Conservation (phyloP, 2,113 vertebrate genomes). For the Onychorhynchus coronatus region DNA sequence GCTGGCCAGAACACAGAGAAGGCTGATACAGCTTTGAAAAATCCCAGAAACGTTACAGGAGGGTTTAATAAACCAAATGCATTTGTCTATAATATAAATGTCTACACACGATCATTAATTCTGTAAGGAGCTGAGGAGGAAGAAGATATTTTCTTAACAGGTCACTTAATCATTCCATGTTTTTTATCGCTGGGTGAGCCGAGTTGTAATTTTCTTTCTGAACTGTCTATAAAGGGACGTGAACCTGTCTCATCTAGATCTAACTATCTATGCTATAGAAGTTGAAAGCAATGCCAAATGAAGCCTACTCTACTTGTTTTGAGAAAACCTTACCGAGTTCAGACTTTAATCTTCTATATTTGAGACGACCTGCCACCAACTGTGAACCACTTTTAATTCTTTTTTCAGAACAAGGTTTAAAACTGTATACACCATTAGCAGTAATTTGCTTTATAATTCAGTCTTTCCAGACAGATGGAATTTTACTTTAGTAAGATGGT, state of each 20-base stretch:
- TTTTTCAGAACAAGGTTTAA: background rate
- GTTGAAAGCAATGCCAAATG: background rate
- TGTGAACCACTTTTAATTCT: background rate
- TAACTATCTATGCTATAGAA: background rate
- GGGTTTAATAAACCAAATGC: background rate
- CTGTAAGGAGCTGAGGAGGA: background rate
- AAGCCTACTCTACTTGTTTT: background rate
- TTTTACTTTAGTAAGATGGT: background rate
- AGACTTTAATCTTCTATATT: background rate
- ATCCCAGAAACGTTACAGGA: background rate
- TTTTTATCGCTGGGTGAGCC: background rate
- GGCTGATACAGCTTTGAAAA: background rate
- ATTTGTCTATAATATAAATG: background rate
- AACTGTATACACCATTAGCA: background rate
- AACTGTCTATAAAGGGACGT: background rate
- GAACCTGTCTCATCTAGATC: background rate
- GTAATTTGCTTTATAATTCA: background rate
- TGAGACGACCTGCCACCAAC: accelerated
- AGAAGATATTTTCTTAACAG: background rate
- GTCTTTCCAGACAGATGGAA: background rate
- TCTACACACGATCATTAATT: background rate
- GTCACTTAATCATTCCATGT: background rate
- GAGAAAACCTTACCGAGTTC: background rate
- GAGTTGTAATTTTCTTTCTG: background rate
- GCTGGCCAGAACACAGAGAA: background rate